A percentile compares a stretch with the other conserved stretches of the same genome.
Conservation (phyloP, 64 coral and sea anemone species). For the Montipora efflorescens region DNA sequence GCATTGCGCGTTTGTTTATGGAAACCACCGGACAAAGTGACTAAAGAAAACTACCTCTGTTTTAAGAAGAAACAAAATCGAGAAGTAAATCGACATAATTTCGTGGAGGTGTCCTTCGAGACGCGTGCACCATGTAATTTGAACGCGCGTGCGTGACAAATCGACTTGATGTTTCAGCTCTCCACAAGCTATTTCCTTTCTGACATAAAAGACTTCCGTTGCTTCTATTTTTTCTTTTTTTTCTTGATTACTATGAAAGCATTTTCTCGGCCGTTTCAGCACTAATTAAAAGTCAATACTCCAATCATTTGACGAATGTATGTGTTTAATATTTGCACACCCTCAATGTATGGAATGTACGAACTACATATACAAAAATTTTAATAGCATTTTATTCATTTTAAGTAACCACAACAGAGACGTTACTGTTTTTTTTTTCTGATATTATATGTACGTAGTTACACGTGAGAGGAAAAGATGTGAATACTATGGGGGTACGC, state of each 20-base stretch:
- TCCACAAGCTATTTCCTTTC: not conserved
- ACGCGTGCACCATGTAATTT: not conserved
- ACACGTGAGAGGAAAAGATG: too few species aligned
- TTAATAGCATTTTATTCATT: too few species aligned
- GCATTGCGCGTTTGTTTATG: constrained; percentile 6
- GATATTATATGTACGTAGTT: too few species aligned
- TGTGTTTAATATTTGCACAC: too few species aligned
- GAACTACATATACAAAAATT: too few species aligned
- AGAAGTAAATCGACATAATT: not conserved
- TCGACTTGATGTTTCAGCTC: not conserved
- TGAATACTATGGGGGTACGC: too few species aligned
- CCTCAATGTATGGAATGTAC: too few species aligned
- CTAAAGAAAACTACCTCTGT: not conserved
- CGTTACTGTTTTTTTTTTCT: too few species aligned
- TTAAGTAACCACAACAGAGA: too few species aligned
- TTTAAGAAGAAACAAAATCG: constrained; percentile 16
- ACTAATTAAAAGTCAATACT: too few species aligned
- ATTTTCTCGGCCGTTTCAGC: not conserved
- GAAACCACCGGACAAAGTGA: constrained; percentile 8
- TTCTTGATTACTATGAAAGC: not conserved
- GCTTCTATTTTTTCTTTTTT: not conserved
- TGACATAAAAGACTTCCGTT: not conserved
- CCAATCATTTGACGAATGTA: too few species aligned
- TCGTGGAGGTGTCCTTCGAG: not conserved
- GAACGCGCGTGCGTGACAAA: not conserved